These are phyloP conservation scores for Chiroxiphia lanceolata DNA, from an alignment of 2,797 vertebrate genomes.

Conservation along the genomic window DNA sequence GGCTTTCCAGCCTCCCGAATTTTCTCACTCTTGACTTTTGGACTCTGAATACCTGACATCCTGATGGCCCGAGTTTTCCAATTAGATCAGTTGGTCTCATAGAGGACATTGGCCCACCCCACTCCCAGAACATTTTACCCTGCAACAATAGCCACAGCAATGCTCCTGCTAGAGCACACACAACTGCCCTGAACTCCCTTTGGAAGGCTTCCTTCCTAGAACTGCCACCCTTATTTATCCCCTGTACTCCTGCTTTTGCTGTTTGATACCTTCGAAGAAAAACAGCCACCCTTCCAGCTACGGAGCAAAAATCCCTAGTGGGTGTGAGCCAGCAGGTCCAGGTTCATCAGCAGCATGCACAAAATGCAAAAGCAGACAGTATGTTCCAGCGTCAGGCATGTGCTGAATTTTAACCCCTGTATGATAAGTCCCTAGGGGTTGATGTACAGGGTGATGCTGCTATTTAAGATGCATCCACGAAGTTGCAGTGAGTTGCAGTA, in stretches of 20 bases:
- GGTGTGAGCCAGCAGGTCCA: background rate
- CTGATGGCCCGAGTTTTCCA: background rate
- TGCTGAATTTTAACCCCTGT: background rate
- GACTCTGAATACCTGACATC: background rate
- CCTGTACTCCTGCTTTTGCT: background rate
- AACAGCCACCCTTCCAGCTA: background rate
- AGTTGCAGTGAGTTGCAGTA: background rate
- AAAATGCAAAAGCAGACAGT: background rate
- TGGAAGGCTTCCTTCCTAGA: background rate
- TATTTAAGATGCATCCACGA: background rate
- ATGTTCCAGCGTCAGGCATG: background rate
- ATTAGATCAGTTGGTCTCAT: rapidly evolving
- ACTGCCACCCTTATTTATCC: background rate
- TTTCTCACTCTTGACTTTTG: background rate
- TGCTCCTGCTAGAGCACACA: rapidly evolving
- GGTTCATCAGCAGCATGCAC: background rate
- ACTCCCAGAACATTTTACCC: background rate
- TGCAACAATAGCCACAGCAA: background rate
- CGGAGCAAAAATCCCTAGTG: background rate
- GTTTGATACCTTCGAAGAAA: background rate
- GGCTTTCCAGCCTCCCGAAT: background rate
- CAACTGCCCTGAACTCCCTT: background rate
- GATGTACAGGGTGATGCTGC: background rate
- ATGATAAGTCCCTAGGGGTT: background rate
- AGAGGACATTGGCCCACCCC: background rate